Evolutionary conservation across 2,113 vertebrate species (phyloP), one percentile per base, ranked within the genome.

Genomic region (Alosa alosa): DNA sequence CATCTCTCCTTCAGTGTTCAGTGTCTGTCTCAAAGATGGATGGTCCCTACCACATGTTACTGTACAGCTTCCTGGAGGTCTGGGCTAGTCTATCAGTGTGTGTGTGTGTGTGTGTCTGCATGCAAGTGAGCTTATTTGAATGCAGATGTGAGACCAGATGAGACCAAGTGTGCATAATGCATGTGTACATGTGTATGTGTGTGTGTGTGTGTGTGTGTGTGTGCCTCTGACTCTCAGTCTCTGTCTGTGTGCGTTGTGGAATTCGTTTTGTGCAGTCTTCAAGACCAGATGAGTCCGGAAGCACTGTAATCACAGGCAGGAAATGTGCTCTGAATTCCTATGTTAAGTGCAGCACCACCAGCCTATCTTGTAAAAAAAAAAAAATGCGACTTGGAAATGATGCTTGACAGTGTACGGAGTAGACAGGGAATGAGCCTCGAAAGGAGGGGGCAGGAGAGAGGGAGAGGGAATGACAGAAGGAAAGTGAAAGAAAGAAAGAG

Each of bases 1-100:
- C 47, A 90, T 94, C 93, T 89, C 92, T 89, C 36, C 31, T 39
- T 72, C 13, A 84, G 47, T 41, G 17, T 39, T 72, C 13, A 84
- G 47, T 41, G 17, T 78, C 72, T 36, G 25, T 39, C 72, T 78
- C 11, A 78, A 78, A 78, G 72, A 78, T 78, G 31, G 72, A 36
- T 36, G 72, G 72, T 78, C 25, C 41, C 10, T 5, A 41, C 25
- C 72, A 78, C 25, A 36, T 22, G 55, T 60, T 52, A 52, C 50
- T 52, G 11, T 52, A 17, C 50, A 3, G 17, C 50, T 52, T 15
- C 3, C 50, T 52, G 50, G 13, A 52, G 50, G 47, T 49, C 47
- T 55, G 52, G 52, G 13, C 52, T 55, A 17, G 47, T 11, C 9
- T 9, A 44, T 44, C 41, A 22, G 72, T 57, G 22, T 84, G 36